A percentile compares a stretch with the other conserved stretches of the same genome.
Evolutionary conservation across 2,888 invertebrate genomes (phyloP).

Genomic region (Laspeyria flexula): DNA sequence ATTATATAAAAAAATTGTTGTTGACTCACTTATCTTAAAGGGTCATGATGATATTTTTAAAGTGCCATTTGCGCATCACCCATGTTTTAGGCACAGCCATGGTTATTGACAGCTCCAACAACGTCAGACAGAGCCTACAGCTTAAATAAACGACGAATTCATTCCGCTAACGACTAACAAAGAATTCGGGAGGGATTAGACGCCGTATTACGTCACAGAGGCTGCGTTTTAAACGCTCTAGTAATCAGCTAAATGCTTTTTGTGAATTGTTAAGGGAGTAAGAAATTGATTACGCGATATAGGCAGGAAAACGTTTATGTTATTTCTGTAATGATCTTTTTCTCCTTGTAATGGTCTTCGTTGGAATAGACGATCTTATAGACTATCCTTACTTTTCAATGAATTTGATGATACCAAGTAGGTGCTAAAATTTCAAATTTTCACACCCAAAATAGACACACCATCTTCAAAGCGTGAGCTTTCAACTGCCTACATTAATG

Average conservation of each 20-base stretch:
- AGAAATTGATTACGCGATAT: no score
- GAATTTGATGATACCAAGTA: no score
- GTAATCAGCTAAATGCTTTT: slow-evolving; percentile 36
- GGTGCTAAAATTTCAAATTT: neutral
- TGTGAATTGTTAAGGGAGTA: slow-evolving; percentile 4
- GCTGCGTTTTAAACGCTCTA: slow-evolving; percentile 28
- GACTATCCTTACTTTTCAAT: no score
- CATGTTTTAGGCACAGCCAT: slow-evolving; percentile 1
- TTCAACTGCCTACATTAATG: slow-evolving; percentile 17
- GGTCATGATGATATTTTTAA: neutral
- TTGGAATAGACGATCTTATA: no score
- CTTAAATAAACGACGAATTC: slow-evolving; percentile 43
- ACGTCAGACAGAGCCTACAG: slow-evolving; percentile 22
- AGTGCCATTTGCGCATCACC: neutral
- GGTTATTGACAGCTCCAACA: slow-evolving; percentile 15
- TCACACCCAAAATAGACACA: neutral
- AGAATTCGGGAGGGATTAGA: slow-evolving; percentile 37
- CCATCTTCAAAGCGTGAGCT: slow-evolving; percentile 7
- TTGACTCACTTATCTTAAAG: no score
- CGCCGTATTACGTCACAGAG: slow-evolving; percentile 27
- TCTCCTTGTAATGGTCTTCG: no score
- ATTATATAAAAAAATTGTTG: no score
- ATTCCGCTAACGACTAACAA: slow-evolving; percentile 40
- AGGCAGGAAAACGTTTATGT: no score
- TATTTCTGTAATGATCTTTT: no score